Percentiles rank a stretch among this genome's conserved stretches.
Evolutionary conservation across 1,140 invertebrate species (phyloP).

Genomic region (Hestina assimilis): DNA sequence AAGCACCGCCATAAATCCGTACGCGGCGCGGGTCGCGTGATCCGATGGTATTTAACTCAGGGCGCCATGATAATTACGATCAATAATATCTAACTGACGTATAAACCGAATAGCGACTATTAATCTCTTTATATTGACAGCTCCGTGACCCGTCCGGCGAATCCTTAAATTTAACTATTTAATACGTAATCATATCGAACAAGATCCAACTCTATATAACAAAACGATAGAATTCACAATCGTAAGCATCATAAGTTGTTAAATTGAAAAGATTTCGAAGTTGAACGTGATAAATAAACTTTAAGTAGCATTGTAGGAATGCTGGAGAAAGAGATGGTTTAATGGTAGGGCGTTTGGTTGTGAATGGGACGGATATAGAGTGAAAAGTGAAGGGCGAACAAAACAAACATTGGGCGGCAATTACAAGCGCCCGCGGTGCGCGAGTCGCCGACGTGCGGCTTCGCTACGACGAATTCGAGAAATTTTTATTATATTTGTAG

Average conservation of each 20-base stretch:
- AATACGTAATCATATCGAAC: neutral
- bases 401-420: conserved; percentile 70
- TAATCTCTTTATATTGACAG: conserved; percentile 55
- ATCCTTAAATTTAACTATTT: conserved; percentile 19
- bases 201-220: conserved; percentile 24
- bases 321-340: conserved; percentile 28
- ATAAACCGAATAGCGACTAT: conserved; percentile 57
- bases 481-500: neutral
- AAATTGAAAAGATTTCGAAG: conserved; percentile 30
- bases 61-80: conserved; percentile 72
- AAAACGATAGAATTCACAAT: conserved; percentile 21
- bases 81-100: conserved; percentile 63
- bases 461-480: conserved; percentile 37
- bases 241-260: conserved; percentile 9
- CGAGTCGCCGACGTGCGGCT: conserved; percentile 37
- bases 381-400: conserved; percentile 52
- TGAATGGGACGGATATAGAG: conserved; percentile 28
- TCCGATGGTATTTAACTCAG: conserved; percentile 59
- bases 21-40: conserved; percentile 50
- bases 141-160: conserved; percentile 23
- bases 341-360: conserved; percentile 6
- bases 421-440: conserved; percentile 63
- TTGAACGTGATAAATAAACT: conserved; percentile 60
- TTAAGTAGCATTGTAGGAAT: conserved; percentile 50
- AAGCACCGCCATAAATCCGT: conserved; percentile 47